Evolutionary conservation across 2,888 invertebrate species (phyloP), one percentile per base, ranked within the genome.

Genomic region (Drosophila bunnanda): DNA sequence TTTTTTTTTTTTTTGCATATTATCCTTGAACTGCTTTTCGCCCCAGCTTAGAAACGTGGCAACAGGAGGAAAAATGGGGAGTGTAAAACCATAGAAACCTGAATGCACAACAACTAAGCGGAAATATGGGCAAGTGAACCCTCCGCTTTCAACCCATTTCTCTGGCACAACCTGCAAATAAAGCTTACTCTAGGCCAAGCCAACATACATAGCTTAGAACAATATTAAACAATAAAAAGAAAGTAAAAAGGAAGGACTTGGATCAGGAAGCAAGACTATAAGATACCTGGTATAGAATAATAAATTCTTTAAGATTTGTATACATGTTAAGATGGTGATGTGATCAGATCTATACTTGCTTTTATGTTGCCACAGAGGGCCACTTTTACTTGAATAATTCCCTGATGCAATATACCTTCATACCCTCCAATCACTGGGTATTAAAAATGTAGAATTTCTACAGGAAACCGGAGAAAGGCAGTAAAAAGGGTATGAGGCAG

Each of bases 151-250:
- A 5, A 7, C 17, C 36, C 17, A 4, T 4, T 22, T 30, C 4
- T 13, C 3, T 1, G 5, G 17, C 17, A 9, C 10, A n/a, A 25
- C 56, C 30, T 46, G n/a, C 38, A 36, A 67, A 55, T 58, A 70
- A 53, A 59, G 71, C 69, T 70, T 48, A 65, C 50, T 34, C 48
- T 43, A 41, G 69, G 55, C 48, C 80, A 64, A 56, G 68, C 77
- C 77, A 83, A 79, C 89, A 80, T 53, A 72, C 87, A 80, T 41
- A 62, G 84, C 88, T 87, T 83, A 87, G 81, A 85, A 85, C 84
- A 85, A 85, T 85, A 89, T 87, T 87, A 89, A 85, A 89, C 88
- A 89, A 84, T 80, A 84, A 79, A 78, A 81, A 57, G n/a, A 75
- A 39, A 71, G 25, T 4, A 60, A 71, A 73, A 39, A 41, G 28